Percentiles rank a stretch among this genome's conserved stretches.
phyloP scores from a whole-genome alignment of 2,113 vertebrate species.

The Maccullochella peelii region DNA sequence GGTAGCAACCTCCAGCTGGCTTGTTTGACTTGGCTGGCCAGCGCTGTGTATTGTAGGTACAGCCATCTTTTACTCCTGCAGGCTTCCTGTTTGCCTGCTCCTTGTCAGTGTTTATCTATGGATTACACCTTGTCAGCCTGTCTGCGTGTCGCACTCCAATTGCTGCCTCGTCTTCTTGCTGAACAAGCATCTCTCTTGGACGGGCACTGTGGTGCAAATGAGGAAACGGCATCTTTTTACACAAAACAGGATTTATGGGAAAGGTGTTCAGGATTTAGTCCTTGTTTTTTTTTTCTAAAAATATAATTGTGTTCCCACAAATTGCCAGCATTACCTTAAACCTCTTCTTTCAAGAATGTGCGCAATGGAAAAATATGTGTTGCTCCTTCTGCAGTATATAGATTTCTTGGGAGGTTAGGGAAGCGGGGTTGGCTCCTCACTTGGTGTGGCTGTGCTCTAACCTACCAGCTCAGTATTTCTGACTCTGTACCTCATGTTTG shows the following conservation, averaged over 20 bases:
- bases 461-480: not conserved
- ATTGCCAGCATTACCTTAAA: constrained; percentile 47
- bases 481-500: not conserved
- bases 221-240: constrained; percentile 66
- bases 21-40: constrained; percentile 63
- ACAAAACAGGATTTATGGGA: constrained; percentile 49
- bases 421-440: not conserved
- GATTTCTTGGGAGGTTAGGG: not conserved
- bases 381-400: not conserved
- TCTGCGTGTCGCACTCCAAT: constrained; percentile 72
- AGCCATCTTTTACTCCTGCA: constrained; percentile 66
- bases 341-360: constrained; percentile 42
- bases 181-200: constrained; percentile 76
- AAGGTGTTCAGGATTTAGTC: constrained; percentile 47
- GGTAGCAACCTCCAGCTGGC: constrained; percentile 64
- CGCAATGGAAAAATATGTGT: constrained; percentile 12
- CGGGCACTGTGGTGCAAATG: constrained; percentile 59
- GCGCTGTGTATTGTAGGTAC: constrained; percentile 49
- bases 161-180: constrained; percentile 72
- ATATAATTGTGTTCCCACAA: constrained; percentile 53
- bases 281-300: constrained; percentile 26
- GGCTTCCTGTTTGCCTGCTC: constrained; percentile 70
- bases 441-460: not conserved
- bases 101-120: constrained; percentile 80
- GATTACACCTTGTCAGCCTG: constrained; percentile 80